Evolutionary conservation across 1,140 invertebrate species (phyloP).

Genomic region (Dendroctonus valens): DNA sequence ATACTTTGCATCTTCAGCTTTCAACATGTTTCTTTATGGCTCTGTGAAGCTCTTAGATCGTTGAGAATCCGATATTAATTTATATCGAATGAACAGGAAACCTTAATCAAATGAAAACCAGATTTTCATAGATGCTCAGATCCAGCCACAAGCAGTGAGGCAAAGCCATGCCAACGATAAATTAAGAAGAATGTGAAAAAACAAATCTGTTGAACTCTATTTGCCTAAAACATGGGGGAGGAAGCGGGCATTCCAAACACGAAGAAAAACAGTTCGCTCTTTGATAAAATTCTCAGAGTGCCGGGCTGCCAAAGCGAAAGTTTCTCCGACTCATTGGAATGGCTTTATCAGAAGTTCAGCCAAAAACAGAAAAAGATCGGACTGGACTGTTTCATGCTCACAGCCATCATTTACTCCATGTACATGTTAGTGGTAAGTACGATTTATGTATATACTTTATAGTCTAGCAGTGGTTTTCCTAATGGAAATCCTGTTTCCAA

Average conservation of each 20-base stretch:
- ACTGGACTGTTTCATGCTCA: slow-evolving; percentile 71
- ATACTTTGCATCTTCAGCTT: too few relatives aligned
- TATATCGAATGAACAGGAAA: too few relatives aligned
- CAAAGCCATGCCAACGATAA: neutral
- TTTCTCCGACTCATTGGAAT: slow-evolving; percentile 63
- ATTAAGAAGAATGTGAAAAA: neutral
- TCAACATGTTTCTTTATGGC: too few relatives aligned
- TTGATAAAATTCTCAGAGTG: slow-evolving; percentile 42
- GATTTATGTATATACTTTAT: neutral
- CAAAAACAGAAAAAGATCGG: slow-evolving; percentile 72
- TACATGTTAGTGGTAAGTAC: slow-evolving; percentile 56
- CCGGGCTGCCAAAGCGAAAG: slow-evolving; percentile 41
- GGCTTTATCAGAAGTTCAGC: slow-evolving; percentile 73
- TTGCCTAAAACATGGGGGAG: slow-evolving; percentile 20
- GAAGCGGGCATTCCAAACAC: slow-evolving; percentile 11
- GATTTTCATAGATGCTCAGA: too few relatives aligned
- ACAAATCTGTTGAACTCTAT: neutral
- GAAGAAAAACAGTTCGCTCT: slow-evolving; percentile 5
- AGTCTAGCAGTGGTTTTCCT: too few relatives aligned
- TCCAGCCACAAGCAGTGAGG: neutral
- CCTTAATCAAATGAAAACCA: too few relatives aligned
- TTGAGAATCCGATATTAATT: too few relatives aligned
- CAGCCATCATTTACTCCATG: slow-evolving; percentile 66
- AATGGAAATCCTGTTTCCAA: too few relatives aligned
- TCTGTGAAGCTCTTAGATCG: too few relatives aligned